Evolutionary conservation across 2,888 invertebrate species (phyloP).

Genomic region (Drosophila nigritarsus): DNA sequence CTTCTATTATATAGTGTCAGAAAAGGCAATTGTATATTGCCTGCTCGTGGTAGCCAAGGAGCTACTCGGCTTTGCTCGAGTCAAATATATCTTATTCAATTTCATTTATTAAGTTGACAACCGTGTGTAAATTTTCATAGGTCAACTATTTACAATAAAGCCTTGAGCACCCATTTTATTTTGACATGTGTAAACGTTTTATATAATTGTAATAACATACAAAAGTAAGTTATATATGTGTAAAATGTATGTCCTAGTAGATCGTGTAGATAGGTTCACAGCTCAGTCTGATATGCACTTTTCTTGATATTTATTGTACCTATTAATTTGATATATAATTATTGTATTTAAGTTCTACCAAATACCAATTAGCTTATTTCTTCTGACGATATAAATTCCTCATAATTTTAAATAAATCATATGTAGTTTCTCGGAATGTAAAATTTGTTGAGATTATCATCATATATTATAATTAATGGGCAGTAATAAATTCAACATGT

Average conservation of each 20-base stretch:
- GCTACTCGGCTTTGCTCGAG: neutral
- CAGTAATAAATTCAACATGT: conserved; percentile 24
- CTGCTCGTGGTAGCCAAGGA: neutral
- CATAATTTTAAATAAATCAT: neutral
- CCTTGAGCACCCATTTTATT: neutral
- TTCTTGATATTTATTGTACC: neutral
- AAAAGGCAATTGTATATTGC: conserved; percentile 3
- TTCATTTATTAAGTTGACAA: neutral
- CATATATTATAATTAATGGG: conserved; percentile 24
- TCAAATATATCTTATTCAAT: neutral
- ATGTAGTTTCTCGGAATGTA: neutral
- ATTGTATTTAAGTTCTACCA: neutral
- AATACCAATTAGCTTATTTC: neutral
- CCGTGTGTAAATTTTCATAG: neutral
- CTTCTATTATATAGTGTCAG: conserved; percentile 2
- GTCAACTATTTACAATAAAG: neutral
- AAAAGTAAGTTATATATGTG: too few species aligned
- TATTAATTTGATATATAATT: neutral
- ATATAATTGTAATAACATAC: neutral
- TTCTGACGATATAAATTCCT: neutral
- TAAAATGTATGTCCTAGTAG: neutral
- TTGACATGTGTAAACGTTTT: neutral
- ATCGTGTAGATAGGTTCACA: neutral
- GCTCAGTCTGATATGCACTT: neutral
- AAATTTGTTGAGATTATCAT: conserved; percentile 2